Evolutionary conservation across 2,113 vertebrate genomes (phyloP).

Genomic region (Sorex fumeus): DNA sequence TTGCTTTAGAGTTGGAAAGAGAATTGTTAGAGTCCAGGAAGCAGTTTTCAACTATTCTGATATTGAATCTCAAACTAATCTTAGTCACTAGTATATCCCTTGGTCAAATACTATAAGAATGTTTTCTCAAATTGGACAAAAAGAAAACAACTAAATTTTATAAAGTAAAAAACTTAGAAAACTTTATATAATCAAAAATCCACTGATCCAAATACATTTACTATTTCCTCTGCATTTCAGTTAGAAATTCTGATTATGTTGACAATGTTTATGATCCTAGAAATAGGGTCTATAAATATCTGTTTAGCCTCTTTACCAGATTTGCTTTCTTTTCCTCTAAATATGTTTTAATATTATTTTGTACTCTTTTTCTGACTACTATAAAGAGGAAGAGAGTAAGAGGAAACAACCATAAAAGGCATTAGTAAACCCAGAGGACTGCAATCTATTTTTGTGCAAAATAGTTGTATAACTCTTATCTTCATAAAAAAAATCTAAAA

Average conservation of each 20-base stretch:
- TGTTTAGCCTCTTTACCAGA: background rate
- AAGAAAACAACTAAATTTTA: background rate
- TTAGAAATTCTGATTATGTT: background rate
- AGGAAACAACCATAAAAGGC: background rate
- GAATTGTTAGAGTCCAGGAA: background rate
- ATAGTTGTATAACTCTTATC: background rate
- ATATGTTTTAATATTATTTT: background rate
- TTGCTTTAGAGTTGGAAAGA: no score
- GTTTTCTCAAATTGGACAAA: background rate
- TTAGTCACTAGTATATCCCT: background rate
- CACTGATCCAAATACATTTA: background rate
- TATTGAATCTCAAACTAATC: background rate
- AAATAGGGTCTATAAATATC: background rate
- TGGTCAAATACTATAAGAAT: background rate
- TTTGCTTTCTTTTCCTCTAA: background rate
- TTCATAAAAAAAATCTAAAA: background rate
- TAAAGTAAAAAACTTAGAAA: background rate
- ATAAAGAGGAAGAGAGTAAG: background rate
- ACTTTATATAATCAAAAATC: background rate
- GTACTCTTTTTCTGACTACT: background rate
- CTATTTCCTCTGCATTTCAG: background rate
- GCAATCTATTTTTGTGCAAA: background rate
- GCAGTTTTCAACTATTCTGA: background rate
- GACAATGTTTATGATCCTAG: background rate
- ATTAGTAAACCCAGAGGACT: no score